These are phyloP conservation scores for Orthosia incerta DNA, from an alignment of 2,888 invertebrate species.

Conservation along the genomic window DNA sequence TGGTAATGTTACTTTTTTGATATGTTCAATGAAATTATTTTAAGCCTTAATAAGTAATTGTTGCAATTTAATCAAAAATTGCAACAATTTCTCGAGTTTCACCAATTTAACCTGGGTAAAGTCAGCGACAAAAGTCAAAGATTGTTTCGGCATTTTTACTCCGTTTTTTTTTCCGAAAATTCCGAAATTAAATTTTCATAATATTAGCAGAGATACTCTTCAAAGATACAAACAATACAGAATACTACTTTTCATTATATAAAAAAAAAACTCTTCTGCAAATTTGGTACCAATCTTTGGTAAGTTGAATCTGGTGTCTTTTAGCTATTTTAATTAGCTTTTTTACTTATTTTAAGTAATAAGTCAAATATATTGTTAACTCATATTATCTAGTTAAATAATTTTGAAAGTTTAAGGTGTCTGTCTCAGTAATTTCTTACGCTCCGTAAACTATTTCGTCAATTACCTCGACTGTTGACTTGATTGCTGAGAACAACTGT, in stretches of 20 bases:
- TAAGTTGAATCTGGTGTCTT: neutral
- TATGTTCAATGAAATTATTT: neutral
- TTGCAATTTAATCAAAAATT: too few relatives aligned
- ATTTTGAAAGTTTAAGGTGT: slow-evolving; percentile 1
- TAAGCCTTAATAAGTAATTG: too few relatives aligned
- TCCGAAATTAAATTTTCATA: too few relatives aligned
- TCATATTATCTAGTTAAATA: neutral
- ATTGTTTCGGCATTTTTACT: neutral
- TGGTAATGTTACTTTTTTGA: neutral
- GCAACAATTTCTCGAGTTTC: too few relatives aligned
- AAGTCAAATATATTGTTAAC: neutral
- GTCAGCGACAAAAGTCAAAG: neutral
- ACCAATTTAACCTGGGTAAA: too few relatives aligned
- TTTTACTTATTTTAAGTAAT: neutral
- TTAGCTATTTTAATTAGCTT: neutral
- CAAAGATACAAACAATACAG: neutral
- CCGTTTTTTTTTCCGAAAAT: too few relatives aligned
- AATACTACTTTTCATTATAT: too few relatives aligned
- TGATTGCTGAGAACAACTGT: slow-evolving; percentile 11
- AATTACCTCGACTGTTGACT: slow-evolving; percentile 26
- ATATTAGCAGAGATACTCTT: neutral
- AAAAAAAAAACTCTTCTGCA: too few relatives aligned
- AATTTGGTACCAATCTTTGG: too few relatives aligned
- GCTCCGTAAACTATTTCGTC: slow-evolving; percentile 19
- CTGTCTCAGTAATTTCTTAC: neutral